Base-by-base conservation (phyloP, 2,888 invertebrate genomes). In the Craniophora ligustri region DNA sequence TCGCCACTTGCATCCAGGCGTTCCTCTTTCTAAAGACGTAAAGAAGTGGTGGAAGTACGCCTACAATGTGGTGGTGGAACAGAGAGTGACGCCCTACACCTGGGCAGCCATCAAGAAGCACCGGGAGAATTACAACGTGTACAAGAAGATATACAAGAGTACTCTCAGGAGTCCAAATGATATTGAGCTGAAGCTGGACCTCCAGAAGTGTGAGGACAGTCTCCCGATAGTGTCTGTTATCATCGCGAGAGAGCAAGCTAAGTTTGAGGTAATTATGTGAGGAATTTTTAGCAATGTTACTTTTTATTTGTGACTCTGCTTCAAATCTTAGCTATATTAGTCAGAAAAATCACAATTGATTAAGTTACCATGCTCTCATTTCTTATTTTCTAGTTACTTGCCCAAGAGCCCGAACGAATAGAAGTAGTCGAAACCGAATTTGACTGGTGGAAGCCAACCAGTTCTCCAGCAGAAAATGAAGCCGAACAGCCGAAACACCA, bases 21-120 rank as follows among this genome's bases (percentile, higher is more conserved):
- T 94, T 0, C 93, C 94, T 0, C 85, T 96, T 2, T 82, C 87
- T 19, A 95, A 95, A 48, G 94, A 96, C 77, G 89, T 93, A 0
- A 94, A 92, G 67, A 93, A 93, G 30, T 97, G 97, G 97, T 97
- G 97, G 97, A 94, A 89, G 30, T 97, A 97, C 81, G 96, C 96
- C 0, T 96, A 94, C 81, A 94, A 94, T 60, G 95, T 95, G 3
- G 94, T 96, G 0, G 77, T 97, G 1, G 96, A 96, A 70, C 96
- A 97, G 72, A 91, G 96, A 21, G 94, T 97, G 1, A 90, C 95
- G 15, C 97, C 97, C 0, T 96, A 95, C 84, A 96, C 96, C 0
- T 97, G 97, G 97, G 87, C 94, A 1, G 94, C 95, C 38, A 95
- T 97, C 8, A 94, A 94, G 72, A 94, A 93, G 54, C 96, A 96